These are phyloP conservation scores for Dromococcyx pavoninus DNA, from an alignment of 2,797 vertebrate species.

Conservation along the genomic window DNA sequence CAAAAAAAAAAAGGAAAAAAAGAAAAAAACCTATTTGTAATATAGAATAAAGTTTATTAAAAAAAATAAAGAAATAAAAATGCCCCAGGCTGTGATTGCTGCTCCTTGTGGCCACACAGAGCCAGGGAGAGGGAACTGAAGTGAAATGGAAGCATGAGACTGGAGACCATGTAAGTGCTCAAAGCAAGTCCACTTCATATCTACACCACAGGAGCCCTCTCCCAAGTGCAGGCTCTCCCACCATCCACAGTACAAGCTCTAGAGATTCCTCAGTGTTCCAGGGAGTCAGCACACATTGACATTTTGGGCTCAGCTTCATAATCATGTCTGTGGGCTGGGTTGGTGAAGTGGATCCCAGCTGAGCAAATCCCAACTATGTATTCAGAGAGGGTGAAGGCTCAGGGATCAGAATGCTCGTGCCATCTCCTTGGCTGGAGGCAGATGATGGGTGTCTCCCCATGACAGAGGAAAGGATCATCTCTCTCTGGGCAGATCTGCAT, in stretches of 20 bases:
- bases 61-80: slow-evolving; percentile 87
- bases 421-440: neutral
- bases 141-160: neutral
- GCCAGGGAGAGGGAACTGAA: neutral
- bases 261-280: neutral
- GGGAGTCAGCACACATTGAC: neutral
- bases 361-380: neutral
- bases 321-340: neutral
- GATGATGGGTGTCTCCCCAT: neutral
- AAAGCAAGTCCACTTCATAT: neutral
- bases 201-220: fast-evolving
- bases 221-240: neutral
- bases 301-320: neutral
- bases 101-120: neutral
- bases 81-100: slow-evolving; percentile 45
- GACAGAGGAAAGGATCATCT: neutral
- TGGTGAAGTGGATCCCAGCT: neutral
- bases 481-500: neutral
- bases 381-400: neutral
- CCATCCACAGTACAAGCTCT: neutral
- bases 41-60: slow-evolving; percentile 99
- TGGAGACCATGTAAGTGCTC: neutral
- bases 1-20: slow-evolving; percentile 81
- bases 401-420: neutral
- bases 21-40: slow-evolving; percentile 97